phyloP scores from a whole-genome alignment of 2,113 vertebrate species.

The Sigmodon hispidus region DNA sequence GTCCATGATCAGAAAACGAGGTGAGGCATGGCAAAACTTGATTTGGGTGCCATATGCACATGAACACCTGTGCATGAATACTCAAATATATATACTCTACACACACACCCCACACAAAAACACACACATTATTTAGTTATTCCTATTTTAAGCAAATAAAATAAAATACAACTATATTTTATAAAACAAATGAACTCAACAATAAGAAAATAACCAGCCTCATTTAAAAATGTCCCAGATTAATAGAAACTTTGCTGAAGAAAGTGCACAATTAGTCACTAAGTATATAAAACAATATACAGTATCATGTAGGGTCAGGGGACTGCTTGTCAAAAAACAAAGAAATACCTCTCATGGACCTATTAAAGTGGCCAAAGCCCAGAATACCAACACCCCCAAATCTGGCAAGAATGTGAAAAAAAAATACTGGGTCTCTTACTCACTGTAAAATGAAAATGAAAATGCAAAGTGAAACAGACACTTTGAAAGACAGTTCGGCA shows the following conservation, averaged over 20 bases:
- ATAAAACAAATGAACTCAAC: background rate
- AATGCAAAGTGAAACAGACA: background rate
- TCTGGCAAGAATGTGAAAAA: background rate
- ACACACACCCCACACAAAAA: too few relatives aligned
- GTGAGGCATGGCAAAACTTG: background rate
- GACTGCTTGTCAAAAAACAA: background rate
- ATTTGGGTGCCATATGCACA: too few relatives aligned
- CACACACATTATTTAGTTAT: background rate
- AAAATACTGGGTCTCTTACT: background rate
- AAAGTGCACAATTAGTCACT: background rate
- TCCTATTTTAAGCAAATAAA: slow-evolving; percentile 10
- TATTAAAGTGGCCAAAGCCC: background rate
- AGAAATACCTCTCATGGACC: too few relatives aligned
- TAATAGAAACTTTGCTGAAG: background rate
- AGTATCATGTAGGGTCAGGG: background rate
- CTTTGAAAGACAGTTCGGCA: background rate
- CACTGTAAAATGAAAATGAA: background rate
- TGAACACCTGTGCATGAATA: background rate
- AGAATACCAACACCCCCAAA: background rate
- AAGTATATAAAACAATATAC: background rate
- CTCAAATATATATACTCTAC: background rate
- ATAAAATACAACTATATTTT: slow-evolving; percentile 5
- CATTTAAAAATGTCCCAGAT: background rate
- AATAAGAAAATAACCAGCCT: background rate
- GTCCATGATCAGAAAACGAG: background rate